These are phyloP conservation scores for Thalassoma bifasciatum DNA, from an alignment of 2,113 vertebrate species.

Conservation along the genomic window DNA sequence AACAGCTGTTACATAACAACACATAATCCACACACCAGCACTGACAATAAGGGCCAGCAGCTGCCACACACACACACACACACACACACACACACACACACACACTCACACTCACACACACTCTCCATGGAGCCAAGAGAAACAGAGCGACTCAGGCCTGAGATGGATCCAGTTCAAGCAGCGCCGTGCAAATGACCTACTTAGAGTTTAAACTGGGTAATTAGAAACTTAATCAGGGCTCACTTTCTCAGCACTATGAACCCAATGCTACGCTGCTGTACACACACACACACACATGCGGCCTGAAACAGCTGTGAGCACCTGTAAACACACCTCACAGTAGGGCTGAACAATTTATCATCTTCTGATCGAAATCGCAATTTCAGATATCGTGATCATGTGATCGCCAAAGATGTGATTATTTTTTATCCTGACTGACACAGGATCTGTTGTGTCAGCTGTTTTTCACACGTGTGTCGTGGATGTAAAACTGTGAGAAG, in stretches of 20 bases:
- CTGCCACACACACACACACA: constrained; percentile 57
- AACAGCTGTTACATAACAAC: constrained; percentile 75
- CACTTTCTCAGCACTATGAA: constrained; percentile 64
- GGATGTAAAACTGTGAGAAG: too few relatives aligned
- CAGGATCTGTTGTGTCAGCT: too few relatives aligned
- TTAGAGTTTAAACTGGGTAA: constrained; percentile 85
- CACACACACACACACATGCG: constrained; percentile 19
- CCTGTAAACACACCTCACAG: constrained; percentile 17
- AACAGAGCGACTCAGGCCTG: constrained; percentile 48
- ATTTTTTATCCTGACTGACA: too few relatives aligned
- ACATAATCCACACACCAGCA: constrained; percentile 56
- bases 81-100: too few relatives aligned
- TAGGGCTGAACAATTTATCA: too few relatives aligned
- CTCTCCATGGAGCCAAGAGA: constrained; percentile 51
- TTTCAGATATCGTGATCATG: too few relatives aligned
- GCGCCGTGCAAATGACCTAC: constrained; percentile 82
- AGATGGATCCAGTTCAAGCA: constrained; percentile 74
- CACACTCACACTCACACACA: constrained; percentile 46
- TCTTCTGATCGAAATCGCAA: too few relatives aligned
- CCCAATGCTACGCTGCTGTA: constrained; percentile 78
- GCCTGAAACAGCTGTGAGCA: constrained; percentile 60
- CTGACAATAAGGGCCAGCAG: constrained; percentile 57
- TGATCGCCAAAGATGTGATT: too few relatives aligned
- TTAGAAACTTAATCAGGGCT: constrained; percentile 84
- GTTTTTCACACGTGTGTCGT: too few relatives aligned